phyloP scores from a whole-genome alignment of 2,888 invertebrate species.

The Lumbricus terrestris region DNA sequence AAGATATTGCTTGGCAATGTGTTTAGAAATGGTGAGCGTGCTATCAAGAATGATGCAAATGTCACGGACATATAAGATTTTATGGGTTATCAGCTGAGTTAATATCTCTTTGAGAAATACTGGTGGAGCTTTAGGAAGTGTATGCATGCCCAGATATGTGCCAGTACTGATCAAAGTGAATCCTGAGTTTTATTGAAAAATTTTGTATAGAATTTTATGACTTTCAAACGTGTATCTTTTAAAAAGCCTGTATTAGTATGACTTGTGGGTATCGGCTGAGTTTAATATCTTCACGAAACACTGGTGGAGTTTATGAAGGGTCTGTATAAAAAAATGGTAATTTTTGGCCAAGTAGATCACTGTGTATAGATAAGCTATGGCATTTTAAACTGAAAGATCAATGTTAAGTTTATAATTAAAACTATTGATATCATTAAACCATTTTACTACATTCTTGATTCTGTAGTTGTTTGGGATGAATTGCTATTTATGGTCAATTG shows the following conservation, averaged over 20 bases:
- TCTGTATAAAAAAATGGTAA: not conserved
- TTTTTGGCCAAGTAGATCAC: not conserved
- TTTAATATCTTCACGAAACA: not conserved
- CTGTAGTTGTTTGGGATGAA: not conserved
- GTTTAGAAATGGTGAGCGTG: too few relatives aligned
- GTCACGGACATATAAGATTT: too few relatives aligned
- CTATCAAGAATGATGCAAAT: too few relatives aligned
- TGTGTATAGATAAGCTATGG: not conserved
- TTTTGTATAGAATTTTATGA: not conserved
- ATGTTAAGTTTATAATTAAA: not conserved
- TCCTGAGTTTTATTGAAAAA: not conserved
- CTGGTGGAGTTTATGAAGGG: not conserved
- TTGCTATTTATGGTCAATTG: not conserved
- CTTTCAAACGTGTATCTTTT: not conserved
- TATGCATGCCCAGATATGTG: not conserved
- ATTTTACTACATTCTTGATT: not conserved
- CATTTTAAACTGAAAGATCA: not conserved
- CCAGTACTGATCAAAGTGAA: not conserved
- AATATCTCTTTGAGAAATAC: too few relatives aligned
- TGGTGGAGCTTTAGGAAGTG: too few relatives aligned
- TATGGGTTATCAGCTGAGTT: too few relatives aligned
- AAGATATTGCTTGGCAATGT: too few relatives aligned
- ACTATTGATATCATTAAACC: not conserved
- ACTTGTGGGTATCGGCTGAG: not conserved
- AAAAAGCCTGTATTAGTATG: not conserved